Evolutionary conservation across 2,888 invertebrate genomes (phyloP), one percentile per base, ranked within the genome.

Genomic region (Plemyria rubiginata): DNA sequence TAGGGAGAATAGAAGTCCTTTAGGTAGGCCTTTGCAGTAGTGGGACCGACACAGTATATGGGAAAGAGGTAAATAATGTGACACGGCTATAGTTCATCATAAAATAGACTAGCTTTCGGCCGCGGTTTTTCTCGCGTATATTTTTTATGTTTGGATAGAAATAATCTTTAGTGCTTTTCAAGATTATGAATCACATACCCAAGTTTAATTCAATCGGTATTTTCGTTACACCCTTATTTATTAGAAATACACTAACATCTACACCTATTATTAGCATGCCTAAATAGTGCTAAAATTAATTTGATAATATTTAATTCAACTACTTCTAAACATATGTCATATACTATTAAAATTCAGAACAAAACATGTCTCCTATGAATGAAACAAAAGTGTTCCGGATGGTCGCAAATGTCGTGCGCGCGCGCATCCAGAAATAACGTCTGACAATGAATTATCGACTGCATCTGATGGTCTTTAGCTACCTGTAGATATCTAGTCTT

Each of bases 371-470:
- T 69, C 71, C 74, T 77, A 79, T 83, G 82, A 83, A 82, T 83
- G 83, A 79, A 82, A 83, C 83, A 83, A 83, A 83, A 83, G 81
- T 80, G 80, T 78, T 77, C 71, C 74, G 77, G 71, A 70, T 71
- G 68, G 65, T 70, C 66, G 77, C 76, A 81, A 81, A 82, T 80
- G 82, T 79, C 83, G 74, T 56, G 70, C 67, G 63, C 56, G 41
- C 41, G 61, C 60, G 67, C 65, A 15, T 55, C 65, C 72, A 72
- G 70, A 76, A 75, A 75, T 78, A 72, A 73, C 72, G 49, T 16
- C 36, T 55, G 51, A 61, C 54, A 36, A 63, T 70, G 64, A 70
- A 68, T 68, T 68, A 68, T 65, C 46, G 65, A 55, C 48, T 48
- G 41, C 62, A 59, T 53, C 56, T 60, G 62, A 65, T 60, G 46